A percentile compares a stretch with the other conserved stretches of the same genome.
phyloP scores from a whole-genome alignment of 2,888 invertebrate species.

The Ophion slaviceki region DNA sequence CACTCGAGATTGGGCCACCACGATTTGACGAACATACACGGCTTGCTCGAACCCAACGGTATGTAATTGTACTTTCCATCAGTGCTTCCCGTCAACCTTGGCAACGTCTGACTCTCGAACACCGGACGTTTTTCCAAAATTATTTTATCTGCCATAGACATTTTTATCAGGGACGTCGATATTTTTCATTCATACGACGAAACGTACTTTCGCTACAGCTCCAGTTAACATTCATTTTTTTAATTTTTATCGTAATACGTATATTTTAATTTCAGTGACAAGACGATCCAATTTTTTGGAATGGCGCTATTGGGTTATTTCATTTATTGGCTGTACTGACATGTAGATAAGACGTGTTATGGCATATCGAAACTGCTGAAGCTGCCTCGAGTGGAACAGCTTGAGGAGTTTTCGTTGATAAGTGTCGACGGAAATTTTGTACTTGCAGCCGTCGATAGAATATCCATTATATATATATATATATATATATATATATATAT shows the following conservation, averaged over 20 bases:
- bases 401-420: slow-evolving; percentile 23
- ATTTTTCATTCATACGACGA: neutral
- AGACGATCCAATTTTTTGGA: too few species aligned
- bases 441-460: slow-evolving; percentile 51
- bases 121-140: slow-evolving; percentile 67
- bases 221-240: neutral
- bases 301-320: neutral
- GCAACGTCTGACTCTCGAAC: slow-evolving; percentile 80
- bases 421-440: slow-evolving; percentile 60
- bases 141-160: slow-evolving; percentile 73
- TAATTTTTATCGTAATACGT: neutral
- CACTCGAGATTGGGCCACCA: slow-evolving; percentile 88
- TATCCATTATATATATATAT: slow-evolving; percentile 30
- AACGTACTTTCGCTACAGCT: neutral
- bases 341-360: slow-evolving; percentile 4
- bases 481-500: slow-evolving; percentile 9
- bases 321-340: neutral
- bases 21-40: slow-evolving; percentile 87
- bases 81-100: slow-evolving; percentile 83
- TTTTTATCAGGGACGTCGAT: neutral
- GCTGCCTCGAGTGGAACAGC: slow-evolving; percentile 33
- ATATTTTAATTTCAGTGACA: neutral
- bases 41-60: slow-evolving; percentile 86
- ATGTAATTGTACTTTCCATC: slow-evolving; percentile 84
- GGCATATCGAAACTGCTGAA: slow-evolving; percentile 47